A percentile compares a stretch with the other conserved stretches of the same genome.
These are phyloP conservation scores for Endomychus coccineus DNA, from an alignment of 2,888 invertebrate species.

Conservation along the genomic window DNA sequence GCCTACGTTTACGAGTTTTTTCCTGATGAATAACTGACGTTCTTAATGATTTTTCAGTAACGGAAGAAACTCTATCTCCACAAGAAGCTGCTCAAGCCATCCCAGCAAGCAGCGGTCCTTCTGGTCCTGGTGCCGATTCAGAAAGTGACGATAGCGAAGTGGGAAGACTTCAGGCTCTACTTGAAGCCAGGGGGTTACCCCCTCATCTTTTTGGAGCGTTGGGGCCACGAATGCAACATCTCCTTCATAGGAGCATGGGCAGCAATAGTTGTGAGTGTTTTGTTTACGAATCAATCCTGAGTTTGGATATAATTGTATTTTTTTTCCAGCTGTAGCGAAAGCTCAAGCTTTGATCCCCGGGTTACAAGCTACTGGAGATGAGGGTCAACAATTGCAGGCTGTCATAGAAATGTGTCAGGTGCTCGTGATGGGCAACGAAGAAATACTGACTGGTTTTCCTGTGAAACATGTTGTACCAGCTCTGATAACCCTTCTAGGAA, in stretches of 20 bases:
- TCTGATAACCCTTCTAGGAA: conserved; percentile 81
- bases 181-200: conserved; percentile 93
- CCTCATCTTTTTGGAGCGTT: conserved; percentile 93
- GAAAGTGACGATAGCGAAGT: conserved; percentile 92
- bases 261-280: conserved; percentile 61
- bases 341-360: conserved; percentile 90
- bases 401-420: conserved; percentile 98
- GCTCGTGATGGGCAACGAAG: conserved; percentile 98
- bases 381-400: conserved; percentile 92
- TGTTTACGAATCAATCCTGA: conserved; percentile 2
- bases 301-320: conserved; percentile 1
- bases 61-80: conserved; percentile 41
- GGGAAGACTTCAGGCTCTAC: conserved; percentile 85
- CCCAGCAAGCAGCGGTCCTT: conserved; percentile 37
- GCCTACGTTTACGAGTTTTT: no score
- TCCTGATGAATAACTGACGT: no score
- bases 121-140: conserved; percentile 51
- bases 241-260: conserved; percentile 90
- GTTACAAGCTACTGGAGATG: conserved; percentile 87
- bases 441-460: conserved; percentile 96
- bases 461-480: conserved; percentile 97
- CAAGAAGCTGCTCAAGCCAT: conserved; percentile 41
- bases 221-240: conserved; percentile 93
- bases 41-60: conserved; percentile 33
- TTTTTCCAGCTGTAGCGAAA: conserved; percentile 62